Conservation (phyloP, 2,113 vertebrate genomes). For the Penelope pileata region DNA sequence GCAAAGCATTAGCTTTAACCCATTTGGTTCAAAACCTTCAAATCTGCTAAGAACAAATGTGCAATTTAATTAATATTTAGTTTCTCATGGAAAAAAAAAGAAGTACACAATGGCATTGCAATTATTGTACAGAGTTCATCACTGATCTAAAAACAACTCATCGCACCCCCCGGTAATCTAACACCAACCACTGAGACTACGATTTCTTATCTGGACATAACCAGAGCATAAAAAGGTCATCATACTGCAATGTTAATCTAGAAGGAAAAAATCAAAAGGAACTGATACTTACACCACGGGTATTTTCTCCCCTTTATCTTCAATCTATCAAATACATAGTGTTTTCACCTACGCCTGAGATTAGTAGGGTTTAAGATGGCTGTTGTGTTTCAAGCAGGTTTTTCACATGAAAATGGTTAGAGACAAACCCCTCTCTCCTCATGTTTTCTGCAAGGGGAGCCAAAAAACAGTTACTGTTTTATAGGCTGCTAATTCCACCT, state of each 20-base stretch:
- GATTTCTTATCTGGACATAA: constrained; percentile 51
- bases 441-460: constrained; percentile 49
- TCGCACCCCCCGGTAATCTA: constrained; percentile 52
- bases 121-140: constrained; percentile 74
- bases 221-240: constrained; percentile 67
- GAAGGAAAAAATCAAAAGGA: constrained; percentile 68
- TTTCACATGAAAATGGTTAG: constrained; percentile 63
- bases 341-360: constrained; percentile 82
- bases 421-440: constrained; percentile 56
- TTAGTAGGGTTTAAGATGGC: constrained; percentile 77
- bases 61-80: constrained; percentile 79
- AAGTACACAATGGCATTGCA: constrained; percentile 51
- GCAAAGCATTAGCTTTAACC: constrained; percentile 79
- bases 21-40: constrained; percentile 79
- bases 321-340: constrained; percentile 78
- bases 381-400: constrained; percentile 67
- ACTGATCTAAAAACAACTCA: constrained; percentile 57
- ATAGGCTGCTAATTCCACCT: constrained; percentile 58
- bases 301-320: constrained; percentile 75
- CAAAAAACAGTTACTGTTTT: constrained; percentile 55
- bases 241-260: constrained; percentile 63
- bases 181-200: constrained; percentile 67
- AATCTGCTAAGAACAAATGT: constrained; percentile 76
- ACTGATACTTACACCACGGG: constrained; percentile 68
- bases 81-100: constrained; percentile 77